These are phyloP conservation scores for Tamandua tetradactyla DNA, from an alignment of 2,797 vertebrate species.

Conservation along the genomic window DNA sequence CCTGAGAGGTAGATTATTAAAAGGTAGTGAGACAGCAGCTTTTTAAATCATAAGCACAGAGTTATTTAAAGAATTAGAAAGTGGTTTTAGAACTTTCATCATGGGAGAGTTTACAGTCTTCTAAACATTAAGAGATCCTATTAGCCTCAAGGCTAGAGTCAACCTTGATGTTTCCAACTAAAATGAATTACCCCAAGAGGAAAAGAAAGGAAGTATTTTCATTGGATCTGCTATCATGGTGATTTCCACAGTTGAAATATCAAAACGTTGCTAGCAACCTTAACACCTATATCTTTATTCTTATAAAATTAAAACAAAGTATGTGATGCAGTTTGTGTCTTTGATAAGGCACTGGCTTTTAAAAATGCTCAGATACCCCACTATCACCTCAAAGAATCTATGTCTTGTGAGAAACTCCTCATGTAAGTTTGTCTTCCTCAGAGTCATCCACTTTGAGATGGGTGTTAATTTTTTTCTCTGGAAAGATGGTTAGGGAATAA, in stretches of 20 bases:
- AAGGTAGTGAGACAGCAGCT: not conserved
- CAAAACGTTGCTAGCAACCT: not conserved
- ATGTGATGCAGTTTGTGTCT: not conserved
- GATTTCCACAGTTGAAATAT: not conserved
- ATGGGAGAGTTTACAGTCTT: not conserved
- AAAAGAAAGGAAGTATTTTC: not conserved
- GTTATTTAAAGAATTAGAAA: not conserved
- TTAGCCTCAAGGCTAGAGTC: not conserved
- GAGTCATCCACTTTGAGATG: not conserved
- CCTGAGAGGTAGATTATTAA: conserved; percentile 47
- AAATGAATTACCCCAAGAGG: not conserved
- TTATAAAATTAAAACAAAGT: not conserved
- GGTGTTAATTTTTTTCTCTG: not conserved
- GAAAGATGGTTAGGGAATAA: not conserved
- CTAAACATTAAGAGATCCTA: not conserved
- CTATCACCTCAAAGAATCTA: not conserved
- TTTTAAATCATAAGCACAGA: not conserved
- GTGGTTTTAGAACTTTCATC: not conserved
- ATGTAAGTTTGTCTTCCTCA: not conserved
- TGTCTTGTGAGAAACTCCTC: not conserved
- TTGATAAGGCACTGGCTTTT: not conserved
- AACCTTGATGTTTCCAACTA: not conserved
- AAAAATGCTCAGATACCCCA: not conserved
- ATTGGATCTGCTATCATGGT: not conserved
- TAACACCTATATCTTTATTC: not conserved